phyloP scores from a whole-genome alignment of 2,113 vertebrate genomes.

The Cryptotis parvus region DNA sequence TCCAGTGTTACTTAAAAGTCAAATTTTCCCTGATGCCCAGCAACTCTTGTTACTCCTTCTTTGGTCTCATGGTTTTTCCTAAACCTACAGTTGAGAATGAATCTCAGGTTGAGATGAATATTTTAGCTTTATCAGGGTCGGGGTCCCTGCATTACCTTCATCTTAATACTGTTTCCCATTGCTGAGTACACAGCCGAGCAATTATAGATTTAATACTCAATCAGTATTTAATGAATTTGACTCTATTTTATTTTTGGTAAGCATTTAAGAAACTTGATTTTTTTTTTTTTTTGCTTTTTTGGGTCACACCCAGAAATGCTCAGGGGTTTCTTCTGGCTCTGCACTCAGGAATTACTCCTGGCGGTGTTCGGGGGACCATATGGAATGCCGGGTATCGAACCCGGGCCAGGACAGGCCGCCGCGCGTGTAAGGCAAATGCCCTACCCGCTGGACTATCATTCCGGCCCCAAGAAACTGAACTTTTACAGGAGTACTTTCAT shows the following conservation, averaged over 20 bases:
- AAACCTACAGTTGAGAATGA: not conserved
- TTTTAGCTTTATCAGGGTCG: not conserved
- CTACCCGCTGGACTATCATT: no score
- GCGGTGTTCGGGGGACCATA: no score
- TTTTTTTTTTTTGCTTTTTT: no score
- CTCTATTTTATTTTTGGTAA: conserved; percentile 26
- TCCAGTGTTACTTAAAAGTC: not conserved
- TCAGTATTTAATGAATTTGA: not conserved
- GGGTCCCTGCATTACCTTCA: not conserved
- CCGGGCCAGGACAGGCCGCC: no score
- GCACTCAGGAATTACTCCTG: no score
- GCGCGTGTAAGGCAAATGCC: no score
- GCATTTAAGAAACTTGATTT: conserved; percentile 13
- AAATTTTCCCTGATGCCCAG: not conserved
- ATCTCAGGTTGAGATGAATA: not conserved
- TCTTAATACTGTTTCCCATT: not conserved
- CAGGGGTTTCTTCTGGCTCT: no score
- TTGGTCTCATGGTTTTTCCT: not conserved
- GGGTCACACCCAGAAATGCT: no score
- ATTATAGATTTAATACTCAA: not conserved
- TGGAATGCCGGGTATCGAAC: no score
- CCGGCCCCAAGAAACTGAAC: no score
- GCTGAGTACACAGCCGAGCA: not conserved
- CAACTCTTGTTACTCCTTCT: not conserved
- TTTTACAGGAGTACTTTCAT: not conserved